Conservation (phyloP, 2,888 invertebrate species). For the Encarsia formosa region DNA sequence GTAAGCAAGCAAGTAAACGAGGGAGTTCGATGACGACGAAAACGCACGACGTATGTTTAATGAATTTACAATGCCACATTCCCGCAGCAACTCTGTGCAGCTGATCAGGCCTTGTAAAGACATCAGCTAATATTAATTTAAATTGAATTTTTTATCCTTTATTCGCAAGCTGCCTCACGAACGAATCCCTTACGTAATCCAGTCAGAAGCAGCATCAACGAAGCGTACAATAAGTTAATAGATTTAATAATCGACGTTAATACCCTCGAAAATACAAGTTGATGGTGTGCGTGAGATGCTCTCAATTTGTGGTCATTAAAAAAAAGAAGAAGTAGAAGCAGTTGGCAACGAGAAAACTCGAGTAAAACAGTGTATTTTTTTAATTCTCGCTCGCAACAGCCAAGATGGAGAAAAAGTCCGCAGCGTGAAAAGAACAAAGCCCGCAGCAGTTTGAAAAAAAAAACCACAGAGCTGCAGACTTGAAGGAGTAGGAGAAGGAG, state of each 20-base stretch:
- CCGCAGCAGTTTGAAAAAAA: no score
- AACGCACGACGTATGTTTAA: no score
- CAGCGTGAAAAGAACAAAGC: not conserved
- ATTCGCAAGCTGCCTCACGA: not conserved
- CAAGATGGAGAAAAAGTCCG: not conserved
- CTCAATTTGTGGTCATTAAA: no score
- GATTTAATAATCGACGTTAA: not conserved
- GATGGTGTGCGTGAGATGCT: no score
- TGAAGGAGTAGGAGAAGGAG: not conserved
- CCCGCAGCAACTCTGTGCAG: no score
- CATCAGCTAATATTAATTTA: conserved; percentile 1
- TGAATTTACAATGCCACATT: no score
- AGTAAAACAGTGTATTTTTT: not conserved
- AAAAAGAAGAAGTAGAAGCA: no score
- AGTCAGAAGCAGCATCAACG: not conserved
- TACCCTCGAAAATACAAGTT: no score
- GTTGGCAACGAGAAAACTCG: no score
- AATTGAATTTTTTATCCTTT: conserved; percentile 1
- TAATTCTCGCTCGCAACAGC: not conserved
- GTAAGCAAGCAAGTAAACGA: no score
- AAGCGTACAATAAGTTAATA: not conserved
- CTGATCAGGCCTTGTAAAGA: not conserved
- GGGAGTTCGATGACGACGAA: no score
- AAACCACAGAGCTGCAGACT: not conserved
- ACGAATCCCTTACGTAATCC: conserved; percentile 7